Evolutionary conservation across 1,140 invertebrate species (phyloP).

Genomic region (Drosophila insularis): DNA sequence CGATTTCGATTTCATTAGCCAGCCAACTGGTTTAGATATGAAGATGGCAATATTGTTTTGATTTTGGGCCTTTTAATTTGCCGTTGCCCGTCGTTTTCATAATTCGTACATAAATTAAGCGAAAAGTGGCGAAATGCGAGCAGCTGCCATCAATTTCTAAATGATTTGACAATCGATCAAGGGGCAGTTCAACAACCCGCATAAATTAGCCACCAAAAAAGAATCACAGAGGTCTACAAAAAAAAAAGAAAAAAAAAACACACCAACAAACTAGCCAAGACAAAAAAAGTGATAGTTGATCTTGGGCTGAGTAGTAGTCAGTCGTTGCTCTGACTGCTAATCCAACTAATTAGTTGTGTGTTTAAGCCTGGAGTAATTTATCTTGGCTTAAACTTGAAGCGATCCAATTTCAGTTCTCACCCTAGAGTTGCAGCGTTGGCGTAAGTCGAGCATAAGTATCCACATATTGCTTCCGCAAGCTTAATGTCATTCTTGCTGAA

Average conservation of each 20-base stretch:
- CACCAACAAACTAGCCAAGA: not conserved
- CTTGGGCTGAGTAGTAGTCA: constrained; percentile 37
- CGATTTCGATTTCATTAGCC: not conserved
- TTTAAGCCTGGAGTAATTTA: constrained; percentile 36
- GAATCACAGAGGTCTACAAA: constrained; percentile 13
- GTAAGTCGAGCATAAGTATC: constrained; percentile 6
- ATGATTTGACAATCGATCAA: constrained; percentile 61
- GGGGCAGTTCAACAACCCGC: constrained; percentile 71
- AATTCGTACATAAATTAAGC: constrained; percentile 50
- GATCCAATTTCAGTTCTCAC: not conserved
- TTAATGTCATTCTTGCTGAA: constrained; percentile 30
- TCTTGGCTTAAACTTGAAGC: constrained; percentile 14
- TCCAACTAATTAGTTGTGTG: constrained; percentile 61
- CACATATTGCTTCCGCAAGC: constrained; percentile 57
- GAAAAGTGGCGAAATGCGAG: constrained; percentile 54
- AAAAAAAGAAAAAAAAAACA: not conserved
- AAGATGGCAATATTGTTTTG: not conserved
- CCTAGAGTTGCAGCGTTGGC: constrained; percentile 21
- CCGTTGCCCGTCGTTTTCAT: constrained; percentile 35
- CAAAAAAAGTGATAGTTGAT: constrained; percentile 74
- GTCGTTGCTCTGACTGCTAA: constrained; percentile 33
- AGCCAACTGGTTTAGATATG: not conserved
- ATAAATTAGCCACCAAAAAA: constrained; percentile 45
- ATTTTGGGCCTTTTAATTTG: not conserved
- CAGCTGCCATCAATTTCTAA: constrained; percentile 44